Evolutionary conservation across 2,888 invertebrate species (phyloP).

Genomic region (Alloplasta piceator): DNA sequence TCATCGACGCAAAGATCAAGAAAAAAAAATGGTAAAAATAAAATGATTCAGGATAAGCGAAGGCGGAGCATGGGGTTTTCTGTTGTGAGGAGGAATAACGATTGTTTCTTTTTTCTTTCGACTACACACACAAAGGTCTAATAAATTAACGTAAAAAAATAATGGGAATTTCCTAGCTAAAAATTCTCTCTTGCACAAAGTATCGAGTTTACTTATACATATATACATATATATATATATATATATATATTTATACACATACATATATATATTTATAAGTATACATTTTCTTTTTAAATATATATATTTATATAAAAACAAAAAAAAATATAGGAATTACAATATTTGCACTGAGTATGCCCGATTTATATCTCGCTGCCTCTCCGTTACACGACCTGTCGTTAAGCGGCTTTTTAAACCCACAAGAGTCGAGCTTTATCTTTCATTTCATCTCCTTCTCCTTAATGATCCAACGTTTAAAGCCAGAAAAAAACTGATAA

Average conservation of each 20-base stretch:
- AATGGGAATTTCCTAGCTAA: slow-evolving; percentile 62
- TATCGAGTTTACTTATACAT: slow-evolving; percentile 54
- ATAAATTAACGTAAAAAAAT: slow-evolving; percentile 66
- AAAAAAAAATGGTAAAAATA: not conserved
- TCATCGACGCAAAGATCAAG: slow-evolving; percentile 37
- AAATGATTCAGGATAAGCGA: not conserved
- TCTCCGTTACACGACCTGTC: slow-evolving; percentile 45
- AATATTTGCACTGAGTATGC: slow-evolving; percentile 66
- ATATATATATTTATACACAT: too few relatives aligned
- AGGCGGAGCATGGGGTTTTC: not conserved
- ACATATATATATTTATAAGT: slow-evolving; percentile 28
- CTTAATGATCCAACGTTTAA: slow-evolving; percentile 10
- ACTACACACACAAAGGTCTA: slow-evolving; percentile 68
- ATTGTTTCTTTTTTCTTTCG: slow-evolving; percentile 50
- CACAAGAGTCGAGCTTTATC: slow-evolving; percentile 26
- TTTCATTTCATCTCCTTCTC: not conserved
- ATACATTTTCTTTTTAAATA: slow-evolving; percentile 45
- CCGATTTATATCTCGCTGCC: slow-evolving; percentile 55
- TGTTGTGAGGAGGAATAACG: slow-evolving; percentile 14
- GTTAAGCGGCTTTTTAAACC: not conserved
- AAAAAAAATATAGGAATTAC: slow-evolving; percentile 52
- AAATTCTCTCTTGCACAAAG: slow-evolving; percentile 61
- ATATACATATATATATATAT: slow-evolving; percentile 36
- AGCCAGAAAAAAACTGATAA: slow-evolving; percentile 14
- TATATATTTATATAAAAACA: slow-evolving; percentile 43